Conservation (phyloP, 2,888 invertebrate species). For the Plemyria rubiginata region DNA sequence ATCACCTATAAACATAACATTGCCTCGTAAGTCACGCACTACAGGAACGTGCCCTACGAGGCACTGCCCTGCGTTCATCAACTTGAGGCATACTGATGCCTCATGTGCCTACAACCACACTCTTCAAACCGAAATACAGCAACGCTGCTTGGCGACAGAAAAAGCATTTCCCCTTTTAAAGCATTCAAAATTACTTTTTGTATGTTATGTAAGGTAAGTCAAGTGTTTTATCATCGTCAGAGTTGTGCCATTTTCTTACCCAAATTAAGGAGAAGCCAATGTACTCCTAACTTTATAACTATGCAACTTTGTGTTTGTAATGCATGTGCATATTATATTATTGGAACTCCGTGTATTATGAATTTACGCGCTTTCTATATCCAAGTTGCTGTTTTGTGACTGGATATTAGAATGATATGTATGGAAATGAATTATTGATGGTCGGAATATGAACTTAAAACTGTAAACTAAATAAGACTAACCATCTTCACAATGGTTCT, state of each 20-base stretch:
- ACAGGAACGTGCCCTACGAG: too few relatives aligned
- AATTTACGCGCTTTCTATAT: background rate
- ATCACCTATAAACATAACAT: too few relatives aligned
- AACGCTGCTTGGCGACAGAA: too few relatives aligned
- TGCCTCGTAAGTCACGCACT: too few relatives aligned
- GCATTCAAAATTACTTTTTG: background rate
- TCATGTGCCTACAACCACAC: too few relatives aligned
- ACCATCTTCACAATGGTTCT: too few relatives aligned
- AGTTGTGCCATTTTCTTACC: constrained; percentile 17
- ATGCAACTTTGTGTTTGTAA: constrained; percentile 24
- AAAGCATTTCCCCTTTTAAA: too few relatives aligned
- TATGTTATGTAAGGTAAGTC: constrained; percentile 2
- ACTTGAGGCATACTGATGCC: too few relatives aligned
- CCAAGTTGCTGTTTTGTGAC: constrained; percentile 4
- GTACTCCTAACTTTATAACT: constrained; percentile 16
- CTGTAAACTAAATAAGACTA: background rate
- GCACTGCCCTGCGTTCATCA: too few relatives aligned
- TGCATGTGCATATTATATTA: constrained; percentile 21
- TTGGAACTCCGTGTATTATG: background rate
- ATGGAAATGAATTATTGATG: background rate
- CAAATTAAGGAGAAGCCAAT: background rate
- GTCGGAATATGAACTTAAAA: background rate
- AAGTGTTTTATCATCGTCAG: background rate
- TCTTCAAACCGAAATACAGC: too few relatives aligned
- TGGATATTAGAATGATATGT: background rate